These are phyloP conservation scores for Phainopepla nitens DNA, from an alignment of 2,113 vertebrate genomes.

Conservation along the genomic window DNA sequence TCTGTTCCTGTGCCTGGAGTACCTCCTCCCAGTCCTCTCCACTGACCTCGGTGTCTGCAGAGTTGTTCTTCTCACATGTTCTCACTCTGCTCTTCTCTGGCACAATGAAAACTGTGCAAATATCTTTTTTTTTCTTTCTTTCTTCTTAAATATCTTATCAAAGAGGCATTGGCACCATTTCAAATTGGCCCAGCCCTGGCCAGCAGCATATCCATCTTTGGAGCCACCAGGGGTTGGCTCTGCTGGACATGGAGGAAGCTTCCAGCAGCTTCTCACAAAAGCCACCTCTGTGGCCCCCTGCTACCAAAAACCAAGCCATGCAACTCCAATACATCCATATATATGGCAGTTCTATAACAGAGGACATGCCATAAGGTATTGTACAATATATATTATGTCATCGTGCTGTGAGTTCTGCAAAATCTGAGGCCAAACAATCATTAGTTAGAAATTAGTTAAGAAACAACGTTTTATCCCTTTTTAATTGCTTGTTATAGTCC, in stretches of 20 bases:
- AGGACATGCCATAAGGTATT: background rate
- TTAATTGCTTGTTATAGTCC: background rate
- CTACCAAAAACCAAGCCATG: background rate
- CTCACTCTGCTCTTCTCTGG: background rate
- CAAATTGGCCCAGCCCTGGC: background rate
- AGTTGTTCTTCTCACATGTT: background rate
- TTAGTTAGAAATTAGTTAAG: background rate
- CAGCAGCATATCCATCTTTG: background rate
- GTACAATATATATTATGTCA: background rate
- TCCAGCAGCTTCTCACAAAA: background rate
- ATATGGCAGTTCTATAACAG: background rate
- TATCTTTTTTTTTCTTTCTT: background rate
- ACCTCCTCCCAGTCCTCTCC: background rate
- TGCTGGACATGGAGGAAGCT: background rate
- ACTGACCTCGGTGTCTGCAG: background rate
- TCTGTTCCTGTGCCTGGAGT: background rate
- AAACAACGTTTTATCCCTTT: background rate
- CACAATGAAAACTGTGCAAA: background rate
- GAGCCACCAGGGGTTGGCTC: background rate
- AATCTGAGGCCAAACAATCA: background rate
- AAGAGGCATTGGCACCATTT: background rate
- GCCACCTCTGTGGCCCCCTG: too few relatives aligned
- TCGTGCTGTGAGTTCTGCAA: background rate
- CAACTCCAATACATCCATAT: background rate
- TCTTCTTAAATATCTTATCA: background rate